Percentiles rank a stretch among this genome's conserved stretches.
These are phyloP conservation scores for Phaenicophaeus curvirostris DNA, from an alignment of 2,797 vertebrate species.

Conservation along the genomic window DNA sequence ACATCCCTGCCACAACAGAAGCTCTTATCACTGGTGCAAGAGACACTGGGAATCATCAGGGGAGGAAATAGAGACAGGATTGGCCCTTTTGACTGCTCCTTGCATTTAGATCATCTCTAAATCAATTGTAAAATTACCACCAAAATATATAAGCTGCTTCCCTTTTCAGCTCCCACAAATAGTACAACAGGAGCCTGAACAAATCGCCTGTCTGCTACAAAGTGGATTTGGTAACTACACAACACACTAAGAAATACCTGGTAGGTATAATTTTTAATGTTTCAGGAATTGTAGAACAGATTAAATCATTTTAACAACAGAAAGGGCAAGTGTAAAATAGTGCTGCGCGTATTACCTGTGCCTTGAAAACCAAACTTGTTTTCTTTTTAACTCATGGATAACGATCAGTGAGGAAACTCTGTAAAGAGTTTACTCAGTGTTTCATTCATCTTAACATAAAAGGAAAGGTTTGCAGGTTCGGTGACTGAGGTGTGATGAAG, in stretches of 20 bases:
- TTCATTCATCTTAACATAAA: neutral
- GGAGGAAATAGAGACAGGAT: neutral
- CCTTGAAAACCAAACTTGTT: neutral
- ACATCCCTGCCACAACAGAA: neutral
- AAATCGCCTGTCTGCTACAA: neutral
- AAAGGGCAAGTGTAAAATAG: neutral
- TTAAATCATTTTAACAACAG: neutral
- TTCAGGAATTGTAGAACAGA: neutral
- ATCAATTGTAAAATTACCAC: neutral
- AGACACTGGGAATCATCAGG: neutral
- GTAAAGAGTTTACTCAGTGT: neutral
- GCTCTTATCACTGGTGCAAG: neutral
- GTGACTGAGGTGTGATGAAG: neutral
- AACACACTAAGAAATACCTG: neutral
- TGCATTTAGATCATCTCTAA: neutral
- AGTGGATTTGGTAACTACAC: neutral
- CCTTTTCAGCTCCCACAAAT: neutral
- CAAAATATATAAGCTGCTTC: neutral
- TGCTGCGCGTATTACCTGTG: neutral
- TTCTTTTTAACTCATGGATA: neutral
- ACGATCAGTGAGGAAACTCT: neutral
- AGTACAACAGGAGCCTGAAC: neutral
- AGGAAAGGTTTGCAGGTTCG: neutral
- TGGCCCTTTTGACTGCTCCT: neutral
- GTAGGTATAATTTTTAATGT: neutral